Evolutionary conservation across 2,888 invertebrate species (phyloP).

Genomic region (Ethmia dodecea): DNA sequence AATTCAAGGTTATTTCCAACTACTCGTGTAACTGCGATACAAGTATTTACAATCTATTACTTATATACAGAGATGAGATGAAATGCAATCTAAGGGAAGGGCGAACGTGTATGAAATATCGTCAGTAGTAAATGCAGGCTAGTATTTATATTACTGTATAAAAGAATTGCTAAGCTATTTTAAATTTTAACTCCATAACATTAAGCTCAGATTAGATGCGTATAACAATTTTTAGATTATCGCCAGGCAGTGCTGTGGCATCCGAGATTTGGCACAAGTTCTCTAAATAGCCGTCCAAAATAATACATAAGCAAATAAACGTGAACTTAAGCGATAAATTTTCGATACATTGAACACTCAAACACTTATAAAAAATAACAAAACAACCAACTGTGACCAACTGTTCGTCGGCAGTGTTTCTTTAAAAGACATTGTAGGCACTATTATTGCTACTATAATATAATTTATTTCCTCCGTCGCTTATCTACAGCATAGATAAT

Average conservation of each 20-base stretch:
- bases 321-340: conserved; percentile 36
- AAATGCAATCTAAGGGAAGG: conserved; percentile 12
- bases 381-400: conserved; percentile 57
- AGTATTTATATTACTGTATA: conserved; percentile 27
- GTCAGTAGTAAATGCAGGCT: conserved; percentile 33
- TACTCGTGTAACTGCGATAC: conserved; percentile 38
- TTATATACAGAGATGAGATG: conserved; percentile 53
- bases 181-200: conserved; percentile 15
- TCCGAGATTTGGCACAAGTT: conserved; percentile 59
- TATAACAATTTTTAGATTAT: conserved; percentile 30
- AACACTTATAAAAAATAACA: conserved; percentile 65
- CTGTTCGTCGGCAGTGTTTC: conserved; percentile 47
- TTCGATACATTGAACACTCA: conserved; percentile 55
- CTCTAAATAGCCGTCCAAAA: conserved; percentile 28
- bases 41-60: conserved; percentile 61
- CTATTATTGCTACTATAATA: conserved; percentile 76
- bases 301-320: conserved; percentile 36
- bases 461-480: conserved; percentile 58
- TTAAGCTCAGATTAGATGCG: conserved; percentile 17
- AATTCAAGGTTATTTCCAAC: conserved; percentile 38
- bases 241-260: conserved; percentile 47
- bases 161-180: conserved; percentile 24
- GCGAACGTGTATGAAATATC: neutral
- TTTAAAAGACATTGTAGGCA: conserved; percentile 73
- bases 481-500: conserved; percentile 67